Percentiles rank a stretch among this genome's conserved stretches.
Conservation (phyloP, 1,140 invertebrate genomes). For the Drosophila orosa region DNA sequence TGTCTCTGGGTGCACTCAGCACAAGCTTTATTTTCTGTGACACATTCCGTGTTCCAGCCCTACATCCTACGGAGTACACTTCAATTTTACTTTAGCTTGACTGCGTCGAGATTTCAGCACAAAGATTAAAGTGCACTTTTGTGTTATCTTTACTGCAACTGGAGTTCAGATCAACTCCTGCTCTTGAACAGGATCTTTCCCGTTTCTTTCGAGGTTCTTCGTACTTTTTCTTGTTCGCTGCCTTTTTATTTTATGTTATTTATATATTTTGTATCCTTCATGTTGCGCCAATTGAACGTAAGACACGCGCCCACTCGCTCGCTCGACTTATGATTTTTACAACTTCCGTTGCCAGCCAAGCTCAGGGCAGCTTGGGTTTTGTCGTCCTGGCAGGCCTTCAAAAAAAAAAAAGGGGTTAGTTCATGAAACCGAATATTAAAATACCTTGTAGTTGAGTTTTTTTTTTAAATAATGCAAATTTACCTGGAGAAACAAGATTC, state of each 20-base stretch:
- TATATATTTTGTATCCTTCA: conserved; percentile 21
- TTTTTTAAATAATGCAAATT: not conserved
- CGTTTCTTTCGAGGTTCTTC: conserved; percentile 6
- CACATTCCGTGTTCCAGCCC: conserved; percentile 20
- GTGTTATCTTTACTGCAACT: conserved; percentile 69
- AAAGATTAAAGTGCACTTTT: conserved; percentile 82
- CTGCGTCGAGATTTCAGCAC: conserved; percentile 68
- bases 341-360: conserved; percentile 70
- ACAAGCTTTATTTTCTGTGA: conserved; percentile 33
- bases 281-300: conserved; percentile 76
- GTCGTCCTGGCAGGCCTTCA: conserved; percentile 26
- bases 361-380: conserved; percentile 63
- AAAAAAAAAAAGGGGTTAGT: conserved; percentile 1
- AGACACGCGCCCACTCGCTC: conserved; percentile 54
- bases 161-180: conserved; percentile 62
- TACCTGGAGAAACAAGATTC: not conserved
- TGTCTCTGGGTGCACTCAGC: conserved; percentile 7
- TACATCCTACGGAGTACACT: conserved; percentile 37
- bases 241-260: conserved; percentile 23
- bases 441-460: not conserved
- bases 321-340: conserved; percentile 80
- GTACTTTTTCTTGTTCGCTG: conserved; percentile 7
- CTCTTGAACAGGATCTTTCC: conserved; percentile 63
- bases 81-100: conserved; percentile 72
- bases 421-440: not conserved